These are phyloP conservation scores for Leptinotarsa haldemani DNA, from an alignment of 2,888 invertebrate genomes.

Conservation along the genomic window DNA sequence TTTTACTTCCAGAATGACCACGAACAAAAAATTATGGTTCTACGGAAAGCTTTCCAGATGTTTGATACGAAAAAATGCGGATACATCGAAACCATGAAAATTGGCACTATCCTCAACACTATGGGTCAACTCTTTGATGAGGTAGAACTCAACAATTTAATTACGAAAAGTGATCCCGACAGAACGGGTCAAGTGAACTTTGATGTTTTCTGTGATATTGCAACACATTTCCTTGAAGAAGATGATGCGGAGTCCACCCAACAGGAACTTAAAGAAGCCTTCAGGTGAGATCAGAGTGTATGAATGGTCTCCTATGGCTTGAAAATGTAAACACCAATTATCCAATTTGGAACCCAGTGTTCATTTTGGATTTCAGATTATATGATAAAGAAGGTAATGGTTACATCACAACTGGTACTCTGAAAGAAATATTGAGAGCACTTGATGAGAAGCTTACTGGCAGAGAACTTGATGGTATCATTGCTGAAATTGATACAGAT, in stretches of 20 bases:
- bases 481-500: slow-evolving; percentile 97
- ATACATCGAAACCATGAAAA: slow-evolving; percentile 90
- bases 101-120: slow-evolving; percentile 91
- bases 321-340: neutral
- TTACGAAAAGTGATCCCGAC: slow-evolving; percentile 92
- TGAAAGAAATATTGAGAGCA: slow-evolving; percentile 93
- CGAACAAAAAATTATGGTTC: slow-evolving; percentile 87
- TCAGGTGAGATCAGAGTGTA: slow-evolving; percentile 70
- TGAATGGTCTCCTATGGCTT: neutral
- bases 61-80: slow-evolving; percentile 94
- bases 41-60: slow-evolving; percentile 97
- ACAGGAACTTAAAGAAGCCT: slow-evolving; percentile 97
- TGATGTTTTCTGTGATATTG: slow-evolving; percentile 93
- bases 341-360: neutral
- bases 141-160: slow-evolving; percentile 72
- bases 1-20: slow-evolving; percentile 62
- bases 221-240: slow-evolving; percentile 93
- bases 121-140: slow-evolving; percentile 97
- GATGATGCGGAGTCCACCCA: slow-evolving; percentile 97
- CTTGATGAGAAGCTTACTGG: slow-evolving; percentile 93
- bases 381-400: slow-evolving; percentile 97
- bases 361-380: slow-evolving; percentile 69
- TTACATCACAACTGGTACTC: slow-evolving; percentile 89
- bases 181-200: slow-evolving; percentile 92
- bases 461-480: slow-evolving; percentile 95